Conservation (phyloP, 2,888 invertebrate species). For the Machimus atricapillus region DNA sequence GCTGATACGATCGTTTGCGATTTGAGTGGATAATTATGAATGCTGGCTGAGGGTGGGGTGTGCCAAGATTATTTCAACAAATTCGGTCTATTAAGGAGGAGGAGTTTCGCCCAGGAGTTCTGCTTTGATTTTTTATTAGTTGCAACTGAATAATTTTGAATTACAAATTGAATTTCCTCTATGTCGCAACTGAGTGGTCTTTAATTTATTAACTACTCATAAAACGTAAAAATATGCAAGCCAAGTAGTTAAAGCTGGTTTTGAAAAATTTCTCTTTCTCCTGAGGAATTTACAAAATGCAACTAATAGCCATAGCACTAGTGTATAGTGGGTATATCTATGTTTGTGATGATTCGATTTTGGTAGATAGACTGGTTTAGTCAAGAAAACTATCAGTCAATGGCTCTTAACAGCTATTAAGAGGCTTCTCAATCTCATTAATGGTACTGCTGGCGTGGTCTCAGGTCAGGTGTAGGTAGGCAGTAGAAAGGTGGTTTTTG, state of each 20-base stretch:
- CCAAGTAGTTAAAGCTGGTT: neutral
- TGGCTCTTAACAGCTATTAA: neutral
- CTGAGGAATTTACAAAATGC: slow-evolving; percentile 20
- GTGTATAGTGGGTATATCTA: neutral
- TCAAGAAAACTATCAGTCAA: neutral
- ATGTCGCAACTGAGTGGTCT: neutral
- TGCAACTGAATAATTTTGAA: neutral
- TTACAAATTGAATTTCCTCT: neutral
- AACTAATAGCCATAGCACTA: neutral
- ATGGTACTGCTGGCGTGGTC: neutral
- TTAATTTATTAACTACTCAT: neutral
- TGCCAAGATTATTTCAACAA: neutral
- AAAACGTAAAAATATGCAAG: neutral
- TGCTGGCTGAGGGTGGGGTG: neutral
- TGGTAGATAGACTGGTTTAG: neutral
- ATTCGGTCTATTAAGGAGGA: neutral
- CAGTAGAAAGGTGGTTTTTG: neutral
- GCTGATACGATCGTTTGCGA: slow-evolving; percentile 9
- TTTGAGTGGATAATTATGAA: neutral
- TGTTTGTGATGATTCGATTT: neutral
- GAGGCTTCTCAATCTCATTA: neutral
- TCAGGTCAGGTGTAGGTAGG: neutral
- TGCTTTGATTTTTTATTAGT: neutral
- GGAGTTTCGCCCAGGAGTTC: neutral
- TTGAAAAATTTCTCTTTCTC: slow-evolving; percentile 32